Conservation (phyloP, 2,888 invertebrate genomes). For the Byasa hedistus region DNA sequence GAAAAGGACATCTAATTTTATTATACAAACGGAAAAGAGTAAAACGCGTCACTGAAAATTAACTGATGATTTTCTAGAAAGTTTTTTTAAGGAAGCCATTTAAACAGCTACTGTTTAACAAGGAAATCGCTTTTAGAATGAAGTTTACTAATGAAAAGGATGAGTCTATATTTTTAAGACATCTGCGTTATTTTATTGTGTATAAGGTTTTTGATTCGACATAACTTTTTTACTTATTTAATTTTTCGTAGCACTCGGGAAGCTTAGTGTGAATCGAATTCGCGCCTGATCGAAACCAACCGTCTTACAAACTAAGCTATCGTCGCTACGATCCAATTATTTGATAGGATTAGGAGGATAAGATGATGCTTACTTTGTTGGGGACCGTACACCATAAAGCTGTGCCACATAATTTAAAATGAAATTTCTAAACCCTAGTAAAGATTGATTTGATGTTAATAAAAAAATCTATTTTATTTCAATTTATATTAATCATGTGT, state of each 20-base stretch:
- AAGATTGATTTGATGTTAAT: no score
- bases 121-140: neutral
- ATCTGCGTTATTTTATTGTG: neutral
- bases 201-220: neutral
- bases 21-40: neutral
- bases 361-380: no score
- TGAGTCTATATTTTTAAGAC: slow-evolving; percentile 2
- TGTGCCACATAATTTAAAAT: no score
- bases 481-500: no score
- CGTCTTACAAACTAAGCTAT: neutral
- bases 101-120: neutral
- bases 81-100: neutral
- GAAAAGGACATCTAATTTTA: no score
- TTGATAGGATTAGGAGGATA: no score
- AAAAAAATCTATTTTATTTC: no score
- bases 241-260: neutral
- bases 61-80: neutral
- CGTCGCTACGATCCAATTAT: neutral
- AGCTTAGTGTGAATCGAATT: neutral
- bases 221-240: neutral
- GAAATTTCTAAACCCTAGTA: no score
- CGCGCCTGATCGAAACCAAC: neutral
- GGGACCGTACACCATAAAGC: no score
- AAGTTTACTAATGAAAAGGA: slow-evolving; percentile 13
- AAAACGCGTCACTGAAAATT: neutral